Evolutionary conservation across 2,888 invertebrate species (phyloP).

Genomic region (Cactoblastis cactorum): DNA sequence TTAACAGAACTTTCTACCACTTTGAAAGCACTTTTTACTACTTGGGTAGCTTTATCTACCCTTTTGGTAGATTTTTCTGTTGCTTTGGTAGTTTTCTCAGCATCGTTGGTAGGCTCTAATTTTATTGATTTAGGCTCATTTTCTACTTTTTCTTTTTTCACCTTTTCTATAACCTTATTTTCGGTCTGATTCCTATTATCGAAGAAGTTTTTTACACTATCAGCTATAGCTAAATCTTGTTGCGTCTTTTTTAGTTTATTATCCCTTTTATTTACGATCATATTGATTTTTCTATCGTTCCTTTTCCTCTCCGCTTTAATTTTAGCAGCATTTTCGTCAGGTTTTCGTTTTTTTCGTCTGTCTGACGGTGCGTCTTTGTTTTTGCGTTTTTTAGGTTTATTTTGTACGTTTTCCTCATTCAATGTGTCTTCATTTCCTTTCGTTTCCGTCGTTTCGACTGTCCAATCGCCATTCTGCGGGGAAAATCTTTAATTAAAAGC

Average conservation of each 20-base stretch:
- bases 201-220: constrained; percentile 1
- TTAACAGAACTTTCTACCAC: not conserved
- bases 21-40: not conserved
- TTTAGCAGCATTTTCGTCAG: constrained; percentile 20
- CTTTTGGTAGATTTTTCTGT: not conserved
- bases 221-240: not conserved
- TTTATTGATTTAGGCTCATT: not conserved
- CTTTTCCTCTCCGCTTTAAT: constrained; percentile 17
- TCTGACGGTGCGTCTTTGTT: constrained; percentile 17
- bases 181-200: not conserved
- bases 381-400: constrained; percentile 32
- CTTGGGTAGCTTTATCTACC: not conserved
- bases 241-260: constrained; percentile 18
- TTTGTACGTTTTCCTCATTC: constrained; percentile 46
- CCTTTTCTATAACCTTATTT: not conserved
- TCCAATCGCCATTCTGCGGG: constrained; percentile 52
- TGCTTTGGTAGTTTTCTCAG: constrained; percentile 1
- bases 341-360: constrained; percentile 24
- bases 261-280: constrained; percentile 29
- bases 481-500: not conserved
- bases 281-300: constrained; percentile 19
- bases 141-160: not conserved
- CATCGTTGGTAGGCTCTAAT: too few relatives aligned
- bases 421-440: constrained; percentile 28
- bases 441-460: constrained; percentile 41